These are phyloP conservation scores for Palloptera scutellata DNA, from an alignment of 2,888 invertebrate species.

Conservation along the genomic window DNA sequence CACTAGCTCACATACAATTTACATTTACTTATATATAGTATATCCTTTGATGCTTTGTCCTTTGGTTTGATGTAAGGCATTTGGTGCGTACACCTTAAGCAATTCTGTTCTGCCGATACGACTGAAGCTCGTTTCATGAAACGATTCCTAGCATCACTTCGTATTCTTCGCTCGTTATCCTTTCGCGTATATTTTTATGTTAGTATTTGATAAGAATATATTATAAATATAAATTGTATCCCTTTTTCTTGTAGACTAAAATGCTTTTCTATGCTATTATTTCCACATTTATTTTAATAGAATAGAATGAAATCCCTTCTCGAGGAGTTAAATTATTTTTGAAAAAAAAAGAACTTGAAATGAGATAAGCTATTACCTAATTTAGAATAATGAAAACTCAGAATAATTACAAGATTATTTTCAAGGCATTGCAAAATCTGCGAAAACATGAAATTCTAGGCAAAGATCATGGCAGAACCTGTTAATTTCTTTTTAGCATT, in stretches of 20 bases:
- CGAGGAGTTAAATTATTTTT: neutral
- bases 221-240: too few relatives aligned
- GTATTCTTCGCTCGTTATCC: constrained; percentile 21
- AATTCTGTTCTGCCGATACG: neutral
- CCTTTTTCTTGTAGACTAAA: neutral
- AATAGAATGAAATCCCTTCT: neutral
- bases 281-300: neutral
- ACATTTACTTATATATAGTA: neutral
- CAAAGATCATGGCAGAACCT: too few relatives aligned
- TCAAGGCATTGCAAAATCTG: too few relatives aligned
- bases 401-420: too few relatives aligned
- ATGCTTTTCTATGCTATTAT: neutral
- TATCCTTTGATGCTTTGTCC: constrained; percentile 24
- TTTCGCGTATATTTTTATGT: constrained; percentile 24
- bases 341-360: too few relatives aligned
- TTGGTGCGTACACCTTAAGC: constrained; percentile 17
- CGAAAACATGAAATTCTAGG: too few relatives aligned
- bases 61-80: constrained; percentile 31
- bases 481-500: too few relatives aligned
- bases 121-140: too few relatives aligned
- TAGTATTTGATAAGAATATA: constrained; percentile 26
- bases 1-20: neutral
- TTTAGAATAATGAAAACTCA: too few relatives aligned
- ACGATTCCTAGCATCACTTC: neutral
- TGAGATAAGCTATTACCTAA: too few relatives aligned